These are phyloP conservation scores for Archips crataeganus DNA, from an alignment of 2,888 invertebrate species.

Conservation along the genomic window DNA sequence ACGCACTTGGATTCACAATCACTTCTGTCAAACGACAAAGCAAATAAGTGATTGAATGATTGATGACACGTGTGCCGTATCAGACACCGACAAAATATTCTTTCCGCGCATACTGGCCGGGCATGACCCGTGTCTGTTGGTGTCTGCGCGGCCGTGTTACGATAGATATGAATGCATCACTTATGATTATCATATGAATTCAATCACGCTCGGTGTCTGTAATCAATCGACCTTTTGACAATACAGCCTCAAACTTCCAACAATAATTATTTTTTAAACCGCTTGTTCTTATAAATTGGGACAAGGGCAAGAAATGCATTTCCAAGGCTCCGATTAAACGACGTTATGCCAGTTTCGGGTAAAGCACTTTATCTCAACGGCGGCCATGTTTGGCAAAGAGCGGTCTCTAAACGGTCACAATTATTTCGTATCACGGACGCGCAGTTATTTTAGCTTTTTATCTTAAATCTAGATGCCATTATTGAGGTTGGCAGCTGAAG, in stretches of 20 bases:
- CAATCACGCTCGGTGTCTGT: no score
- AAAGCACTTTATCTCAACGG: slow-evolving; percentile 29
- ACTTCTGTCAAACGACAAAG: no score
- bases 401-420: slow-evolving; percentile 19
- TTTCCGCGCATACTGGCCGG: no score
- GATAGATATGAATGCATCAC: no score
- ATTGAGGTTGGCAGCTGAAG: background rate
- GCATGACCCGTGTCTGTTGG: no score
- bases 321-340: slow-evolving; percentile 28
- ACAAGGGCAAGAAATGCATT: slow-evolving; percentile 24
- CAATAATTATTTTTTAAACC: background rate
- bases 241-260: background rate
- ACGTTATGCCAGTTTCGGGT: slow-evolving; percentile 26
- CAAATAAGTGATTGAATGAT: no score
- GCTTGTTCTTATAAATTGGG: slow-evolving; percentile 28
- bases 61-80: no score
- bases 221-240: no score
- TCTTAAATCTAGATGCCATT: slow-evolving; percentile 24
- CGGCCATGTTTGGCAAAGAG: slow-evolving; percentile 35
- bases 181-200: no score
- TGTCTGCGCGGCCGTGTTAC: no score
- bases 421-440: slow-evolving; percentile 34
- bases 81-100: no score
- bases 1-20: no score
- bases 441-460: slow-evolving; percentile 23